Evolutionary conservation across 2,888 invertebrate genomes (phyloP).

Genomic region (Drosophila recens): DNA sequence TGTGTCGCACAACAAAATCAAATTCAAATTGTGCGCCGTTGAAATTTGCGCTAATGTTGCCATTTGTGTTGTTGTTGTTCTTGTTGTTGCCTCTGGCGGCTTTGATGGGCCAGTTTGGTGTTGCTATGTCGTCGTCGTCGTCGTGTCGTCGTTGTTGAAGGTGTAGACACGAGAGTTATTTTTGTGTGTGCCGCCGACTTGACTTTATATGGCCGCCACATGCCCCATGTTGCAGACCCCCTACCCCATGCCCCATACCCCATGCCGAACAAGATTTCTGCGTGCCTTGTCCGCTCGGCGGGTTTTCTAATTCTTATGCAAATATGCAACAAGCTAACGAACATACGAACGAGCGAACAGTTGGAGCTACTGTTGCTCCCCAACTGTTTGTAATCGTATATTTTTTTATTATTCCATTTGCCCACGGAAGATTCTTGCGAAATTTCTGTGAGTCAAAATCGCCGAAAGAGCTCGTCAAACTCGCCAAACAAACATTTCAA

Average conservation of each 20-base stretch:
- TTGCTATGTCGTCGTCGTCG: constrained; percentile 44
- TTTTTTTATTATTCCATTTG: constrained; percentile 45
- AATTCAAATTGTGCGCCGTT: constrained; percentile 76
- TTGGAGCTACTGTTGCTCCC: constrained; percentile 50
- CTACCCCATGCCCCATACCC: constrained; percentile 28
- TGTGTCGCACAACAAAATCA: constrained; percentile 71
- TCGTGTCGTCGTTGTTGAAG: constrained; percentile 58
- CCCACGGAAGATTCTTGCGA: constrained; percentile 56
- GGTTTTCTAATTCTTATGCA: constrained; percentile 80
- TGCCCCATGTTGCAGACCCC: constrained; percentile 20
- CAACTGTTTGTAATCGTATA: constrained; percentile 57
- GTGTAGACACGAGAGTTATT: constrained; percentile 73
- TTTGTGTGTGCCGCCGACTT: constrained; percentile 65
- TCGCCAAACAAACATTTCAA: constrained; percentile 51
- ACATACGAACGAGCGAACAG: constrained; percentile 30
- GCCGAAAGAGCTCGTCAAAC: constrained; percentile 37
- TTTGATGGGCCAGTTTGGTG: constrained; percentile 71
- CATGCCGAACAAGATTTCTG: constrained; percentile 67
- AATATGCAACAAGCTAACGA: constrained; percentile 57
- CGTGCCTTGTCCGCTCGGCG: constrained; percentile 60
- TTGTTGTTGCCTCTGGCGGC: constrained; percentile 41
- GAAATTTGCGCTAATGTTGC: constrained; percentile 81
- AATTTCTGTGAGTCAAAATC: constrained; percentile 66
- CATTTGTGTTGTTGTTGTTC: constrained; percentile 57
- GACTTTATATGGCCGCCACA: constrained; percentile 66